phyloP scores from a whole-genome alignment of 2,113 vertebrate species.

The Nothocercus julius region DNA sequence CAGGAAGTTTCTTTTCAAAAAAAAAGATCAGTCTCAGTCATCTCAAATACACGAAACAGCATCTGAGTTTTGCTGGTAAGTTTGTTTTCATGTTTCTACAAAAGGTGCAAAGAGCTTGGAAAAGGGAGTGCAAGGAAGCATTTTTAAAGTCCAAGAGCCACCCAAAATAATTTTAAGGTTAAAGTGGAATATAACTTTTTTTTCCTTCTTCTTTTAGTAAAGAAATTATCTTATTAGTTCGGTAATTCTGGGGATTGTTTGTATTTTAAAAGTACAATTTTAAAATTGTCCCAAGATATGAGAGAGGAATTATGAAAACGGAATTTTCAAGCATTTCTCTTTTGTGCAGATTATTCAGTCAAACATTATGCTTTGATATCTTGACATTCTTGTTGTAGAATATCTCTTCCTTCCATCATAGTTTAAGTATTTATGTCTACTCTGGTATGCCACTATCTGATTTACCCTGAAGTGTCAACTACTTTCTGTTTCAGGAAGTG shows the following conservation, averaged over 20 bases:
- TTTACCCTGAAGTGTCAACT: neutral
- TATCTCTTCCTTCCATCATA: neutral
- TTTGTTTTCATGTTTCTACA: constrained; percentile 1
- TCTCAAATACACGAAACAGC: constrained; percentile 47
- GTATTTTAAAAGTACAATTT: neutral
- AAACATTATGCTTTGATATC: neutral
- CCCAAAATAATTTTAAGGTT: neutral
- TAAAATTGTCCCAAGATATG: neutral
- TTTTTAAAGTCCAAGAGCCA: neutral
- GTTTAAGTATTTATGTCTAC: neutral
- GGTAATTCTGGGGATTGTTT: neutral
- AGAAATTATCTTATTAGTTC: neutral
- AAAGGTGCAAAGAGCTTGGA: neutral
- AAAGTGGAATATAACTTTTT: neutral
- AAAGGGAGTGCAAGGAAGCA: neutral
- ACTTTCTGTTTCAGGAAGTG: neutral
- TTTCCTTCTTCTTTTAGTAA: neutral
- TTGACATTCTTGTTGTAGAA: neutral
- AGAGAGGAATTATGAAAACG: neutral
- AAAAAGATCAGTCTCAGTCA: neutral
- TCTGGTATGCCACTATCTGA: neutral
- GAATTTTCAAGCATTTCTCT: neutral
- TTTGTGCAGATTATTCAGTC: neutral
- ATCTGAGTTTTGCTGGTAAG: neutral
- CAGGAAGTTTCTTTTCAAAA: neutral